phyloP scores from a whole-genome alignment of 2,797 vertebrate genomes.

The Ctenosaura bakeri region DNA sequence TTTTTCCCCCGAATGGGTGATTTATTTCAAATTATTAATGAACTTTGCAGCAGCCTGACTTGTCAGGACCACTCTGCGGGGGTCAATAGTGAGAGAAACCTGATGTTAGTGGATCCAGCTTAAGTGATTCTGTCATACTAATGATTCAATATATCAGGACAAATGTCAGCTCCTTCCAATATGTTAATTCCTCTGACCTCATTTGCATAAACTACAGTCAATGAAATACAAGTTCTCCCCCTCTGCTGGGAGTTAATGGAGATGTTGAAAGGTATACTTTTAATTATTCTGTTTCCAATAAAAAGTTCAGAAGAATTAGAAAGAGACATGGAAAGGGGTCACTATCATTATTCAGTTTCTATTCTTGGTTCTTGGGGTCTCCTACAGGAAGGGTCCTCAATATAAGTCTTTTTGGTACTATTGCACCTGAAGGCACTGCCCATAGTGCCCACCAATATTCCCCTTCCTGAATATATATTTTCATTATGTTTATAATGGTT shows the following conservation, averaged over 20 bases:
- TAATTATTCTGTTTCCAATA: slow-evolving; percentile 50
- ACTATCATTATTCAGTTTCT: neutral
- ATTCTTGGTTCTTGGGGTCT: neutral
- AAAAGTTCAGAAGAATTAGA: slow-evolving; percentile 36
- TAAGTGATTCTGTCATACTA: slow-evolving; percentile 95
- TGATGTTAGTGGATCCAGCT: slow-evolving; percentile 94
- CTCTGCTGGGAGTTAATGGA: slow-evolving; percentile 71
- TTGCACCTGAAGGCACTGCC: neutral
- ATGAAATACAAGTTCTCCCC: slow-evolving; percentile 76
- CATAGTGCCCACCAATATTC: neutral
- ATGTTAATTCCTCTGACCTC: slow-evolving; percentile 90
- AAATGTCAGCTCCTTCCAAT: slow-evolving; percentile 93
- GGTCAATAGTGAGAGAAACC: slow-evolving; percentile 97
- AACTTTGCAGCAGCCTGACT: slow-evolving; percentile 95
- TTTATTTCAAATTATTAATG: slow-evolving; percentile 99
- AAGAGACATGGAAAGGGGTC: neutral
- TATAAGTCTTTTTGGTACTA: too few species aligned
- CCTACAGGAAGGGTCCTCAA: neutral
- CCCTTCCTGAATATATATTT: neutral
- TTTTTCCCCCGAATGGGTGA: slow-evolving; percentile 90
- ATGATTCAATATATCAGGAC: slow-evolving; percentile 95
- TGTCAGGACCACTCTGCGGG: slow-evolving; percentile 90
- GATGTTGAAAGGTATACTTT: slow-evolving; percentile 64
- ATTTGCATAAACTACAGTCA: slow-evolving; percentile 92
- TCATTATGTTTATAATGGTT: neutral